phyloP scores from a whole-genome alignment of 2,888 invertebrate species.

The Pammene fasciana region DNA sequence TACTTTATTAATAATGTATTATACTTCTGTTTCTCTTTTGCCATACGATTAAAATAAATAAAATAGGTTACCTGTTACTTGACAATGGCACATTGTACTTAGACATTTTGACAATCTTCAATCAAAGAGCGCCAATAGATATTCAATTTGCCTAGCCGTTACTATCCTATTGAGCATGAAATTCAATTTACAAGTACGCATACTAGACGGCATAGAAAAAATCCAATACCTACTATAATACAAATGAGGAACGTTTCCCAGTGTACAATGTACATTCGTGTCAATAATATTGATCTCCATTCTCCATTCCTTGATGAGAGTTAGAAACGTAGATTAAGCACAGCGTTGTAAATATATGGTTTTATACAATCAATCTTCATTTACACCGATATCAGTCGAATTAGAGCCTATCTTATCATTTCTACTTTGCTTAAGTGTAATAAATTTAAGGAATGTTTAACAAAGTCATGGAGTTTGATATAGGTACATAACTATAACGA shows the following conservation, averaged over 20 bases:
- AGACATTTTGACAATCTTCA: neutral
- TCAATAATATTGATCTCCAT: slow-evolving; percentile 1
- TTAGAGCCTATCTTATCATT: slow-evolving; percentile 16
- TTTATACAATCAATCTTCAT: slow-evolving; percentile 1
- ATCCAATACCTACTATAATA: neutral
- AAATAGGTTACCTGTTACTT: neutral
- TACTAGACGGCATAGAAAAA: neutral
- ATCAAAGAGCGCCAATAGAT: neutral
- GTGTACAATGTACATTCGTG: neutral
- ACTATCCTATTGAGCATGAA: neutral
- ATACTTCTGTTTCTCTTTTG: no score
- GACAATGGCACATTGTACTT: neutral
- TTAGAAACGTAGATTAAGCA: neutral
- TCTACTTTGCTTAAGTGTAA: slow-evolving; percentile 15
- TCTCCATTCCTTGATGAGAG: neutral
- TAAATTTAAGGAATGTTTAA: slow-evolving; percentile 71
- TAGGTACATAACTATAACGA: slow-evolving; percentile 42
- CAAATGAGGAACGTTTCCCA: neutral
- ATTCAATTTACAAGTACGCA: neutral
- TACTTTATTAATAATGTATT: no score
- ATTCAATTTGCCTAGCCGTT: neutral
- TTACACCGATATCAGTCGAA: slow-evolving; percentile 24
- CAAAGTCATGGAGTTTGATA: slow-evolving; percentile 73
- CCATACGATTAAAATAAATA: no score
- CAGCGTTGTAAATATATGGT: neutral